Base-by-base conservation (phyloP, 2,113 vertebrate genomes). In the Pelvicachromis taeniatus region DNA sequence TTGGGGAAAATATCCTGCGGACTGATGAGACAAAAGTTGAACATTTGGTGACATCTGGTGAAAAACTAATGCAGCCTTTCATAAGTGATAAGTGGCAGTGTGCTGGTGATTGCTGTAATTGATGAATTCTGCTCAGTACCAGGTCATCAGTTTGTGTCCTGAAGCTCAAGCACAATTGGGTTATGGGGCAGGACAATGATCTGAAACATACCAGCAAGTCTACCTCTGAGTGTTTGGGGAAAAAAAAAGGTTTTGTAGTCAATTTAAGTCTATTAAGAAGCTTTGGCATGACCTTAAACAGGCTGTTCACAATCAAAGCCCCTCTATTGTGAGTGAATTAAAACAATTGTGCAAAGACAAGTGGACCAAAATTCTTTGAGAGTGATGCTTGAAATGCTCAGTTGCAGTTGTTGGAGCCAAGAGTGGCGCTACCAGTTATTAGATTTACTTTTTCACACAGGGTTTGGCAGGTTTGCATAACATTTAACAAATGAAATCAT, bases 281-380 rank as follows among this genome's bases (percentile, higher is more conserved):
- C 7, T 23, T 48, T 78, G 33, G 4, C 63, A 42, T 68, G 38
- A 68, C 38, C 13, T 68, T 42, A 42, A 68, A 42, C 38, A 42
- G 63, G 38, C 63, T 16, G n/a, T 42, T 68, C 38, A 23, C 13
- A 23, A 16, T 68, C 1, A 1, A 33, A 59, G 31, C 26, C 9
- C 58, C 58, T 19, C 58, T 10, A 61, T 6, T 33, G 56, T 59
- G 29, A 17, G 29, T 59, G 56, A 70, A 70, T 70, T 45, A 10
- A 70, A 10, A 23, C 1, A 0, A 0, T 17, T 70, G 23, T 45
- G 38, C 1, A 17, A 70, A 45, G 65, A 45, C 0, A 1, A 70
- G 13, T 26, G 38, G 8, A 8, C 38, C 8, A 70, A 45, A 70
- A 70, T 70, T 45, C 1, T 40, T 70, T 8, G 12, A 38, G 8